Percentiles rank a stretch among this genome's conserved stretches.
phyloP scores from a whole-genome alignment of 1,140 invertebrate genomes.

The Diuraphis noxia region DNA sequence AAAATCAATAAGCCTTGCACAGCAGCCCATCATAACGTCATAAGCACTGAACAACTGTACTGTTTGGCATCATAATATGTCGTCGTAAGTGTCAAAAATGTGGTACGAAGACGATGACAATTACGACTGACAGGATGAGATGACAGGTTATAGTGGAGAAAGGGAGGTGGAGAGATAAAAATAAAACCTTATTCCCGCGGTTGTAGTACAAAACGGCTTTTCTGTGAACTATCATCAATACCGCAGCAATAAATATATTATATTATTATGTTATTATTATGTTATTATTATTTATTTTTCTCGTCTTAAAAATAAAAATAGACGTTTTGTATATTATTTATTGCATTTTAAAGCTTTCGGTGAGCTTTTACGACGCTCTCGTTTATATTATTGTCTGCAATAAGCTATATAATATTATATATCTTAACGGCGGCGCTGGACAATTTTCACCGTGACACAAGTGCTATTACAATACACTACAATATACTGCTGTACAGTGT shows the following conservation, averaged over 20 bases:
- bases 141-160: too few species aligned
- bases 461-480: neutral
- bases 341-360: neutral
- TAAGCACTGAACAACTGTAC: neutral
- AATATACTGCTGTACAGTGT: neutral
- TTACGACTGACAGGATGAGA: too few species aligned
- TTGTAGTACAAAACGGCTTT: neutral
- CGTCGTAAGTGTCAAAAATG: neutral
- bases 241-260: too few species aligned
- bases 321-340: neutral
- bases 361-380: neutral
- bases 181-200: neutral
- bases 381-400: neutral
- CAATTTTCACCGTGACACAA: neutral
- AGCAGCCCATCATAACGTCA: neutral
- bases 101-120: neutral
- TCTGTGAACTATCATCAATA: neutral
- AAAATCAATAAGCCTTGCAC: neutral
- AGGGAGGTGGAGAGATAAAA: too few species aligned
- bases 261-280: neutral
- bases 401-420: slow-evolving; percentile 11
- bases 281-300: neutral
- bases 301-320: neutral
- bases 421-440: neutral
- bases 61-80: neutral